These are phyloP conservation scores for Pseudorasbora parva DNA, from an alignment of 2,113 vertebrate genomes.

Conservation along the genomic window DNA sequence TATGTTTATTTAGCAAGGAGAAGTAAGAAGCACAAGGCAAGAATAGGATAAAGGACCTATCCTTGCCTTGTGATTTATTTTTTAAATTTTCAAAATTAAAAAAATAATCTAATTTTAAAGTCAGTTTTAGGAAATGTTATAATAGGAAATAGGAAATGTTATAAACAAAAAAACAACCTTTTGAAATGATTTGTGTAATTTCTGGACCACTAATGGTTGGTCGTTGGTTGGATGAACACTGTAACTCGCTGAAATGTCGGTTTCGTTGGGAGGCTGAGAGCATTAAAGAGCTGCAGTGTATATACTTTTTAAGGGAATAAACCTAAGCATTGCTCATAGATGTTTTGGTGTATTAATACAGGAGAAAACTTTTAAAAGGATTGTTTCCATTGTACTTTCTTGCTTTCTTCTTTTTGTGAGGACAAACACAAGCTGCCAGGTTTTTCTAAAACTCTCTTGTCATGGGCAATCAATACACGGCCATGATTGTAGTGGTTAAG, in stretches of 20 bases:
- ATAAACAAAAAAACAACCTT: neutral
- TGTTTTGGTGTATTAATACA: conserved; percentile 4
- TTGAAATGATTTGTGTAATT: neutral
- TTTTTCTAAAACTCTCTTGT: conserved; percentile 18
- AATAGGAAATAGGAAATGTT: too few species aligned
- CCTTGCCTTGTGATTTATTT: too few species aligned
- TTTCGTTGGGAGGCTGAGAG: neutral
- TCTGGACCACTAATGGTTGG: neutral
- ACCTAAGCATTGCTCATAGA: neutral
- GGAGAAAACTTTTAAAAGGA: neutral
- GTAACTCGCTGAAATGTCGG: too few species aligned
- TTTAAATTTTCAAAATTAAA: too few species aligned
- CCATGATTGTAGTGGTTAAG: conserved; percentile 42
- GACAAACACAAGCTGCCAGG: neutral
- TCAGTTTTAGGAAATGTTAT: too few species aligned
- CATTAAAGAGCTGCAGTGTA: neutral
- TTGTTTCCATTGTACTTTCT: conserved; percentile 17
- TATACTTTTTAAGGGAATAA: neutral
- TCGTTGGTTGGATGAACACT: neutral
- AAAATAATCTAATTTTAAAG: too few species aligned
- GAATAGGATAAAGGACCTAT: neutral
- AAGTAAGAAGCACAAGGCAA: neutral
- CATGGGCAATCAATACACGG: conserved; percentile 20
- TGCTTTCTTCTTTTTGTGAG: neutral
- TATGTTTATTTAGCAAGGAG: neutral